phyloP scores from a whole-genome alignment of 1,140 invertebrate species.

The Drosophila arawakana region DNA sequence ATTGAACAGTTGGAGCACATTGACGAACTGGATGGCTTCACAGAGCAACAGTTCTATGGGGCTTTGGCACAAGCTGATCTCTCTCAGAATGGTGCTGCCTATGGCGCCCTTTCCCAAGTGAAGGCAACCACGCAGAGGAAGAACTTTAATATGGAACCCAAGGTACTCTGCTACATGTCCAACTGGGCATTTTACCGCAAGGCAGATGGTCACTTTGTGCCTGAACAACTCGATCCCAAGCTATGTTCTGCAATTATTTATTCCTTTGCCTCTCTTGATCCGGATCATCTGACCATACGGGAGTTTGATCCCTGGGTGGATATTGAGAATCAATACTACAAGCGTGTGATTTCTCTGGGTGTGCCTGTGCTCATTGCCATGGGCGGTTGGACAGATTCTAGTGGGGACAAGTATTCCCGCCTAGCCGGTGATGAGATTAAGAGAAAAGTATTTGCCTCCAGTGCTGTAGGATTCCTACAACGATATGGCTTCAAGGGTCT shows the following conservation, averaged over 20 bases:
- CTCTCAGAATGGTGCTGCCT: constrained; percentile 28
- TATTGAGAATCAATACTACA: constrained; percentile 91
- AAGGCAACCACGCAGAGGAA: constrained; percentile 51
- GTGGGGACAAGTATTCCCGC: constrained; percentile 92
- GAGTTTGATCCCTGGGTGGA: constrained; percentile 94
- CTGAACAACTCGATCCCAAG: constrained; percentile 91
- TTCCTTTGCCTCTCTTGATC: constrained; percentile 94
- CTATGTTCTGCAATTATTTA: constrained; percentile 96
- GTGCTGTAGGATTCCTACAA: constrained; percentile 89
- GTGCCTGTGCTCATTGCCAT: constrained; percentile 91
- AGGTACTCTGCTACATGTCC: constrained; percentile 93
- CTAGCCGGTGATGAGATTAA: constrained; percentile 88
- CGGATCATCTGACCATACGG: constrained; percentile 89
- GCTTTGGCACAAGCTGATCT: constrained; percentile 43
- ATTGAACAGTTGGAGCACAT: constrained; percentile 62
- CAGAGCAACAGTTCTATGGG: constrained; percentile 60
- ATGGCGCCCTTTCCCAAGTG: constrained; percentile 61
- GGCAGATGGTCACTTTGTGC: constrained; percentile 92
- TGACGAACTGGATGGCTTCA: constrained; percentile 61
- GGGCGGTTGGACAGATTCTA: constrained; percentile 96
- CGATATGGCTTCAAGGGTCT: constrained; percentile 92
- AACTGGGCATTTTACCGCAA: constrained; percentile 95
- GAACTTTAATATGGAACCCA: constrained; percentile 65
- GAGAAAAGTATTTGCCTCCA: constrained; percentile 89
- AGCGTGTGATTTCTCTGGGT: constrained; percentile 52